phyloP scores from a whole-genome alignment of 2,113 vertebrate species.

The Vulpes vulpes region DNA sequence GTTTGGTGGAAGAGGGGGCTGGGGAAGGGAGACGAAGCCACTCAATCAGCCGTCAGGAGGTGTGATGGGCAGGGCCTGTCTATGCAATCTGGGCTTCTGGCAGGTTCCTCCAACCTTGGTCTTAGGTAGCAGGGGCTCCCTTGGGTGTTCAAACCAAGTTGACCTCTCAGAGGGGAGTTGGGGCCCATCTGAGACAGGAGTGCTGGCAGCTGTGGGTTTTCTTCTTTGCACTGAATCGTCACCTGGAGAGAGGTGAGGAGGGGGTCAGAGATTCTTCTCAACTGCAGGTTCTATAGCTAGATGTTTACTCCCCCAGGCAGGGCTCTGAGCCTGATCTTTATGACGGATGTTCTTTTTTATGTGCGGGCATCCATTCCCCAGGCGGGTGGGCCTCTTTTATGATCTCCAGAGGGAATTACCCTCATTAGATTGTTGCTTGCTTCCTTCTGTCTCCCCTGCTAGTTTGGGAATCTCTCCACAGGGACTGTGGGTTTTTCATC shows the following conservation, averaged over 20 bases:
- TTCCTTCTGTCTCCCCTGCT: not conserved
- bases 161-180: not conserved
- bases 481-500: not conserved
- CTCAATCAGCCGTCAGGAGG: not conserved
- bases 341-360: not conserved
- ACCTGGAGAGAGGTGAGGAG: not conserved
- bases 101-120: too few relatives aligned
- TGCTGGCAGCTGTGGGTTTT: not conserved
- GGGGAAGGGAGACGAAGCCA: not conserved
- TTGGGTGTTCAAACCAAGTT: not conserved
- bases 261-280: not conserved
- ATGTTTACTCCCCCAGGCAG: fast-evolving
- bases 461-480: not conserved
- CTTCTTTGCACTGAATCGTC: not conserved
- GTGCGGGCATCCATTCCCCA: fast-evolving
- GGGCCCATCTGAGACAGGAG: not conserved
- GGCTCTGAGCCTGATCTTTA: not conserved
- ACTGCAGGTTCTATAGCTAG: not conserved
- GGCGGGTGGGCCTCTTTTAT: not conserved
- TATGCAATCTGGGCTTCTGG: not conserved
- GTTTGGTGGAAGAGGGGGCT: constrained; percentile 72
- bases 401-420: not conserved
- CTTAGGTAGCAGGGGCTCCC: not conserved
- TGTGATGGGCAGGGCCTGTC: not conserved
- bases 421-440: not conserved